phyloP scores from a whole-genome alignment of 2,113 vertebrate species.

The Ibidorhyncha struthersii region DNA sequence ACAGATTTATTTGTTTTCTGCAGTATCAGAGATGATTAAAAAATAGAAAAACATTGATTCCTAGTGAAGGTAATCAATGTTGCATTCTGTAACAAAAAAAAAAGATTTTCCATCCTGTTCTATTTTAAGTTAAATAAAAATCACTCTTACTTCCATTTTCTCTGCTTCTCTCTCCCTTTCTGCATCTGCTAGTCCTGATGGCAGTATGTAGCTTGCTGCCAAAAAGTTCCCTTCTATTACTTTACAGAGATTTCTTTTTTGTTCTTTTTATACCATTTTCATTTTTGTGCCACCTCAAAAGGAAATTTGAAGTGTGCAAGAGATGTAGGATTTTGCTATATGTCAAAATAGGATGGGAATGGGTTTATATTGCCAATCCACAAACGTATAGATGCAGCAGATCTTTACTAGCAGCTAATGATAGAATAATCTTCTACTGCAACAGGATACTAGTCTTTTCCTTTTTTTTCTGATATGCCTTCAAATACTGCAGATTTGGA shows the following conservation, averaged over 20 bases:
- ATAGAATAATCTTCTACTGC: not conserved
- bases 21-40: not conserved
- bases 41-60: constrained; percentile 17
- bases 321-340: not conserved
- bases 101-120: not conserved
- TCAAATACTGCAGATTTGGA: not conserved
- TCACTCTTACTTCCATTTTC: not conserved
- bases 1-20: constrained; percentile 55
- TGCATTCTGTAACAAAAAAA: not conserved
- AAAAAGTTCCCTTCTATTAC: not conserved
- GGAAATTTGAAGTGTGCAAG: not conserved
- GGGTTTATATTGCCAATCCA: not conserved
- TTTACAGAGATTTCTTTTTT: not conserved
- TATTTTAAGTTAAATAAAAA: not conserved
- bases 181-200: constrained; percentile 18
- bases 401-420: not conserved
- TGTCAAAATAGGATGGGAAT: not conserved
- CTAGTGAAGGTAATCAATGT: not conserved
- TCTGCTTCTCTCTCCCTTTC: not conserved
- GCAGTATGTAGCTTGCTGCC: not conserved
- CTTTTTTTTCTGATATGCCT: not conserved
- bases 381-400: not conserved
- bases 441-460: not conserved
- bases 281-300: not conserved
- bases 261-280: not conserved